phyloP scores from a whole-genome alignment of 2,888 invertebrate genomes.

The Seira ritae region DNA sequence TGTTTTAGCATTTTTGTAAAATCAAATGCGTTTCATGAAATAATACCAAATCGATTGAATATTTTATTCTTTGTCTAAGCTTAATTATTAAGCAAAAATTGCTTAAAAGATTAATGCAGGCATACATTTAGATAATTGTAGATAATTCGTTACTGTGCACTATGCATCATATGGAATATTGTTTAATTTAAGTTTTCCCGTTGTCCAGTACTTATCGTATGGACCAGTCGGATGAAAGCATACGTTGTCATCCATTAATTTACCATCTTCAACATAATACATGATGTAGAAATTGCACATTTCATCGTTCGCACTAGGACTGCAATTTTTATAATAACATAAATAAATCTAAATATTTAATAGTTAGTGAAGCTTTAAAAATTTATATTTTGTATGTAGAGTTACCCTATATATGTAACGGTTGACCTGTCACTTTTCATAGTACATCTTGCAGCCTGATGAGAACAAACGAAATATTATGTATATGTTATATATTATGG shows the following conservation, averaged over 20 bases:
- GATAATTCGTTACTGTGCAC: too few species aligned
- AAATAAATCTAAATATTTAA: too few species aligned
- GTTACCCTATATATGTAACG: slow-evolving; percentile 85
- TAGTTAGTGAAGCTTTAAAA: too few species aligned
- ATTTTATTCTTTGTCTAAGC: too few species aligned
- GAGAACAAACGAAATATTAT: slow-evolving; percentile 73
- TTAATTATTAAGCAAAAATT: too few species aligned
- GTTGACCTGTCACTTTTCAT: slow-evolving; percentile 85
- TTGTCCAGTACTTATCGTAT: slow-evolving; percentile 84
- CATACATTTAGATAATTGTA: too few species aligned
- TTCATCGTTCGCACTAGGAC: slow-evolving; percentile 89
- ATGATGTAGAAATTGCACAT: slow-evolving; percentile 97
- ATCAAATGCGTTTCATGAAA: too few species aligned
- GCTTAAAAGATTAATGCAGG: too few species aligned
- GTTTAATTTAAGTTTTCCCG: slow-evolving; percentile 54
- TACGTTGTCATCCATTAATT: slow-evolving; percentile 85
- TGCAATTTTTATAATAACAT: too few species aligned
- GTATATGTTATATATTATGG: too few species aligned
- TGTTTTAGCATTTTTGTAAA: too few species aligned
- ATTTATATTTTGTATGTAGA: slow-evolving; percentile 38
- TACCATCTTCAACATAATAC: slow-evolving; percentile 90
- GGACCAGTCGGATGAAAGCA: slow-evolving; percentile 91
- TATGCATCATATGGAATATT: slow-evolving; percentile 22
- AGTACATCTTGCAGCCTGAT: slow-evolving; percentile 89
- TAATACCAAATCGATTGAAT: too few species aligned